A percentile compares a stretch with the other conserved stretches of the same genome.
Evolutionary conservation across 2,888 invertebrate species (phyloP).

Genomic region (Hypolimnas misippus): DNA sequence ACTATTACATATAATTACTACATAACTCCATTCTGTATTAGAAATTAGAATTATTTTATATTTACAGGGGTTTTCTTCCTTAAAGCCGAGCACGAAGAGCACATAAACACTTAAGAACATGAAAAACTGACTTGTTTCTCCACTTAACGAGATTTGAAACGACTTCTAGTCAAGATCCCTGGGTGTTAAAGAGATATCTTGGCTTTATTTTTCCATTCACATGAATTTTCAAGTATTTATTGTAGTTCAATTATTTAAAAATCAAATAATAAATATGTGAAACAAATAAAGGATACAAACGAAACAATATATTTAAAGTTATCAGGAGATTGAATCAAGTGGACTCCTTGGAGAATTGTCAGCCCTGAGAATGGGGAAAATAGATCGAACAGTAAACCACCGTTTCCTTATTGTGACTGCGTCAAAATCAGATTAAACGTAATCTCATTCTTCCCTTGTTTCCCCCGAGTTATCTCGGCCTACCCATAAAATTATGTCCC

Average conservation of each 20-base stretch:
- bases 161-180: too few species aligned
- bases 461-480: constrained; percentile 9
- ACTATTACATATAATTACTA: too few species aligned
- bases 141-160: too few species aligned
- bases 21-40: too few species aligned
- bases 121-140: too few species aligned
- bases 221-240: too few species aligned
- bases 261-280: neutral
- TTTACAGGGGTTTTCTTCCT: too few species aligned
- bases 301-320: neutral
- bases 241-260: neutral
- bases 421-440: constrained; percentile 10
- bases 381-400: constrained; percentile 5
- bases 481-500: constrained; percentile 9
- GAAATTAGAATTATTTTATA: too few species aligned
- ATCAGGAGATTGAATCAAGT: neutral
- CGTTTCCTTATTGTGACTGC: neutral
- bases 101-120: too few species aligned
- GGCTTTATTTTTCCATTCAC: too few species aligned
- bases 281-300: neutral
- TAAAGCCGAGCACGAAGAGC: too few species aligned
- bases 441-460: constrained; percentile 7
- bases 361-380: neutral
- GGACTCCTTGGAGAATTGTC: neutral
- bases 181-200: too few species aligned